phyloP scores from a whole-genome alignment of 2,113 vertebrate genomes.

The Coptodon rendalli region DNA sequence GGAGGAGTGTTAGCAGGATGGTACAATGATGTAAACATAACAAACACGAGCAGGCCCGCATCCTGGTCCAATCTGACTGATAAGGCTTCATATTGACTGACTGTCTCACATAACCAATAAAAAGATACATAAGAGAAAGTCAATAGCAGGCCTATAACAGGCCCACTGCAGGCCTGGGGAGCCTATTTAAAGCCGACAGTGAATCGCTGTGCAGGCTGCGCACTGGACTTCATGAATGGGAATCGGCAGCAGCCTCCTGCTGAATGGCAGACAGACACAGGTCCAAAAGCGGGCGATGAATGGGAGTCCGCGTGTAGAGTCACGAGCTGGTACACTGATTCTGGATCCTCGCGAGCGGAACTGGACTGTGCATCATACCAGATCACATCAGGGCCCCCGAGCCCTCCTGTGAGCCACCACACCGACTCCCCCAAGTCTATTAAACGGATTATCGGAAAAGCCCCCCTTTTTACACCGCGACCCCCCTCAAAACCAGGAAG shows the following conservation, averaged over 20 bases:
- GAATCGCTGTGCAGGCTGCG: conserved; percentile 32
- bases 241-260: conserved; percentile 25
- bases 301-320: conserved; percentile 32
- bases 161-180: conserved; percentile 38
- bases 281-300: conserved; percentile 37
- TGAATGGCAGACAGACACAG: conserved; percentile 56
- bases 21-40: background rate
- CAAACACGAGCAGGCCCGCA: background rate
- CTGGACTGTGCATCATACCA: background rate
- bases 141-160: conserved; percentile 46
- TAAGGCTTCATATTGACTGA: conserved; percentile 28
- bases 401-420: background rate
- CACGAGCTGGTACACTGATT: background rate
- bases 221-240: conserved; percentile 66
- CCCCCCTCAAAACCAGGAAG: background rate
- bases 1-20: background rate
- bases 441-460: conserved; percentile 43
- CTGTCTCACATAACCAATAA: conserved; percentile 11
- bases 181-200: conserved; percentile 36
- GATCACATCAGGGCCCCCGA: conserved; percentile 1
- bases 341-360: conserved; percentile 5
- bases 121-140: conserved; percentile 54
- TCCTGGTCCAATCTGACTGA: background rate
- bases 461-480: background rate
- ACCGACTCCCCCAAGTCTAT: conserved; percentile 8